Evolutionary conservation across 2,113 vertebrate genomes (phyloP), one percentile per base, ranked within the genome.

Genomic region (Galeopterus variegatus): DNA sequence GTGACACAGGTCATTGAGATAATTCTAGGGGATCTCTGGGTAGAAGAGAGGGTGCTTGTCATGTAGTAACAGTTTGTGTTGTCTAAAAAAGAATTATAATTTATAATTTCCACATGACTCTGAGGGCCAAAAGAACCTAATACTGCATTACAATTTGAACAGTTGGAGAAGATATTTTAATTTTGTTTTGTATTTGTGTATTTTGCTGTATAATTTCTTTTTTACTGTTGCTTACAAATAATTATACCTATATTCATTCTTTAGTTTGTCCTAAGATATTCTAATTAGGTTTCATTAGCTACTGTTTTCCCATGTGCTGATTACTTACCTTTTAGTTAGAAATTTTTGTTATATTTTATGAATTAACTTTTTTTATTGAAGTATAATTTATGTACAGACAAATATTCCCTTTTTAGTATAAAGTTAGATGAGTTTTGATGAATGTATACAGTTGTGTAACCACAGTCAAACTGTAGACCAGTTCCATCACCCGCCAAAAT

Each of bases 41-140:
- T 88, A 80, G 84, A 95, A 89, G 72, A 95, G 89, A 92, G 72
- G 60, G 73, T 92, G 17, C 33, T 90, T 95, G 82, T 97, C 79
- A 60, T 89, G 70, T 77, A 76, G 52, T 84, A 94, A 93, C 72
- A 97, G 87, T 91, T 93, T 76, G 79, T 94, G n/a, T 95, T 96
- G 79, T 94, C 77, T 92, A 84, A 54, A 88, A 58, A 93, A 96
- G 36, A 93, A 96, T 77, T 65, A 58, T 31, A 97, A 62, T 65
- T 83, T 72, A 76, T 1, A 87, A 31, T 93, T 95, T 97, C 26
- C 23, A 33, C 12, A 5, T 92, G 52, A 64, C n/a, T 58, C 36
- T 91, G 26, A 93, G 15, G 17, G 31, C 85, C 33, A 45, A 90
- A 82, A 95, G 65, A 96, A 77, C 65, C 12, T 52, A 87, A 73